phyloP scores from a whole-genome alignment of 2,797 vertebrate genomes.

The Nannoperca obscura region DNA sequence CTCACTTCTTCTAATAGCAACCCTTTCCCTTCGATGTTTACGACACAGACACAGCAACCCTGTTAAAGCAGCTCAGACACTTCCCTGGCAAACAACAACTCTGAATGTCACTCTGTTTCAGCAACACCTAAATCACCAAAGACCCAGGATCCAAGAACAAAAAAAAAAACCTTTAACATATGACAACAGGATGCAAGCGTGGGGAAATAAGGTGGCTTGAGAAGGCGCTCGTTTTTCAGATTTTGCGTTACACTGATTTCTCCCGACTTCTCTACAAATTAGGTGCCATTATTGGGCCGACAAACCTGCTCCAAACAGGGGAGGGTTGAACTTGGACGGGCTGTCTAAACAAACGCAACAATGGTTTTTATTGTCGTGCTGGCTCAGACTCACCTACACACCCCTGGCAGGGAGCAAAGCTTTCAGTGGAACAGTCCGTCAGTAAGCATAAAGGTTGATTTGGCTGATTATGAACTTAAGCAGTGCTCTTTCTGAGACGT shows the following conservation, averaged over 20 bases:
- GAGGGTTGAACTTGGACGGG: slow-evolving; percentile 62
- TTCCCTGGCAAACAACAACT: slow-evolving; percentile 54
- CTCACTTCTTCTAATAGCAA: slow-evolving; percentile 54
- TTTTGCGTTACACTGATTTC: slow-evolving; percentile 56
- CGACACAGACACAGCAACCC: slow-evolving; percentile 16
- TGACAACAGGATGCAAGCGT: slow-evolving; percentile 57
- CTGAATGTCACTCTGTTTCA: slow-evolving; percentile 59
- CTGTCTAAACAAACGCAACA: slow-evolving; percentile 79
- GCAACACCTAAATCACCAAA: slow-evolving; percentile 58
- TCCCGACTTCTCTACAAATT: slow-evolving; percentile 74
- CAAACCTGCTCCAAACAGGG: slow-evolving; percentile 52
- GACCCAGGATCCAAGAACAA: slow-evolving; percentile 31
- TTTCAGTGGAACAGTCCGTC: slow-evolving; percentile 68
- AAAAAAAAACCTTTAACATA: slow-evolving; percentile 24
- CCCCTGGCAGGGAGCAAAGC: slow-evolving; percentile 61
- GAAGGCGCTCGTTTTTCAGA: slow-evolving; percentile 31
- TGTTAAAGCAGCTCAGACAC: slow-evolving; percentile 52
- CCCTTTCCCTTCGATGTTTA: background rate
- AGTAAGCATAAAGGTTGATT: slow-evolving; percentile 69
- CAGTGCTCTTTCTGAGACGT: slow-evolving; percentile 53
- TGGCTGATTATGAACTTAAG: slow-evolving; percentile 70
- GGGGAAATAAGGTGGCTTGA: slow-evolving; percentile 43
- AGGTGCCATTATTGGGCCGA: slow-evolving; percentile 69
- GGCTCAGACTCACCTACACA: slow-evolving; percentile 70
- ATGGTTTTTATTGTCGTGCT: slow-evolving; percentile 78